phyloP scores from a whole-genome alignment of 2,888 invertebrate species.

The Diplazon laetatorius region DNA sequence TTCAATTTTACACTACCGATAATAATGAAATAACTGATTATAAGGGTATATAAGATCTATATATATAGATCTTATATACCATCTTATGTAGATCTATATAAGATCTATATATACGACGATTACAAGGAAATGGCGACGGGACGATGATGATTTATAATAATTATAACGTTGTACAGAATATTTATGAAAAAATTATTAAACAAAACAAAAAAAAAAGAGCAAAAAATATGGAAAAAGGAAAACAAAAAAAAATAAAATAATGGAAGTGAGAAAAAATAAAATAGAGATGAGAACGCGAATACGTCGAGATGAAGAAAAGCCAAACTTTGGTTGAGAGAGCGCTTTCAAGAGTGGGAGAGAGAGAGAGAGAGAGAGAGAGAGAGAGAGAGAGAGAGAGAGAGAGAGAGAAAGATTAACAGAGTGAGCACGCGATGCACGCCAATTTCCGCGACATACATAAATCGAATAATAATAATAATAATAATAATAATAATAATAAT shows the following conservation, averaged over 20 bases:
- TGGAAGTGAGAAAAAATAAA: conserved; percentile 19
- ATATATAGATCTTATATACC: too few relatives aligned
- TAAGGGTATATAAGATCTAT: conserved; percentile 80
- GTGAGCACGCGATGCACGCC: conserved; percentile 21
- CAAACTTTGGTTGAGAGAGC: conserved; percentile 75
- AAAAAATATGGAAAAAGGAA: conserved; percentile 54
- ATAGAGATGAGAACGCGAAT: conserved; percentile 72
- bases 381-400: conserved; percentile 24
- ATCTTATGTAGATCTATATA: too few relatives aligned
- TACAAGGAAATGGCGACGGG: conserved; percentile 48
- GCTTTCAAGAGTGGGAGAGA: conserved; percentile 57
- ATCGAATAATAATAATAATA: conserved; percentile 39
- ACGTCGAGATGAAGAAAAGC: conserved; percentile 65
- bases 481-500: background rate
- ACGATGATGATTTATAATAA: conserved; percentile 80
- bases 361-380: conserved; percentile 53
- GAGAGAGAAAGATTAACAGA: conserved; percentile 18
- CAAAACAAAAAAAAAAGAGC: conserved; percentile 41
- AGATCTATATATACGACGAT: conserved; percentile 62
- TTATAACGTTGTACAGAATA: conserved; percentile 82
- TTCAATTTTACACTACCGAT: conserved; percentile 83
- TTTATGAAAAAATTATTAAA: too few relatives aligned
- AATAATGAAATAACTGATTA: conserved; percentile 81
- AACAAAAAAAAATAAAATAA: conserved; percentile 67
- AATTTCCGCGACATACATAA: conserved; percentile 45